phyloP scores from a whole-genome alignment of 1,140 invertebrate species.

The Hesperophylax magnus region DNA sequence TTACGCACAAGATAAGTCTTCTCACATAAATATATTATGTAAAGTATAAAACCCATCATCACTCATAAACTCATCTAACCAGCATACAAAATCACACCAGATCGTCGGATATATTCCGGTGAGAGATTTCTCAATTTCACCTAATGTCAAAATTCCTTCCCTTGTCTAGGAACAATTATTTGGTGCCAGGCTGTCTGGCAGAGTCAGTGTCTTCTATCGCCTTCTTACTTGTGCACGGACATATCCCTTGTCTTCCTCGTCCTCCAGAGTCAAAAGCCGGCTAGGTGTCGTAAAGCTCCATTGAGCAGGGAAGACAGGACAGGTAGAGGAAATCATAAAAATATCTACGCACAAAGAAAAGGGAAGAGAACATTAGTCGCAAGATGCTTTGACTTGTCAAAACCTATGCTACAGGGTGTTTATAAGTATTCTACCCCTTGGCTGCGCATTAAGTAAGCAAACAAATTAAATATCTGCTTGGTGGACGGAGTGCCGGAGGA shows the following conservation, averaged over 20 bases:
- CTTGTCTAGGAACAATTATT: constrained; percentile 45
- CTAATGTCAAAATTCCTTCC: constrained; percentile 48
- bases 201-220: constrained; percentile 12
- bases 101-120: neutral
- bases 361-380: constrained; percentile 55
- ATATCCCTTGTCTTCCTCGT: constrained; percentile 11
- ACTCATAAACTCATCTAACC: too few species aligned
- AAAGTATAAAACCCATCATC: too few species aligned
- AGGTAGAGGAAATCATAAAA: constrained; percentile 58
- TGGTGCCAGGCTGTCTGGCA: constrained; percentile 55
- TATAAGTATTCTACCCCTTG: too few species aligned
- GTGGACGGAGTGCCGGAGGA: too few species aligned
- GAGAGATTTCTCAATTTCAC: neutral
- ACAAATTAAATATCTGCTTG: too few species aligned
- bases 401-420: constrained; percentile 24
- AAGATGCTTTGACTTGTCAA: constrained; percentile 39
- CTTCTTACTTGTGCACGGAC: constrained; percentile 1
- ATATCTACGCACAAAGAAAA: constrained; percentile 53
- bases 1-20: too few species aligned
- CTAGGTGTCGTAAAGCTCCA: constrained; percentile 37
- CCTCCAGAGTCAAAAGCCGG: constrained; percentile 7
- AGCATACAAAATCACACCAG: neutral
- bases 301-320: constrained; percentile 14
- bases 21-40: too few species aligned
- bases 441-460: too few species aligned